Percentiles rank a stretch among this genome's conserved stretches.
Conservation (phyloP, 2,113 vertebrate genomes). For the Sceloporus undulatus region DNA sequence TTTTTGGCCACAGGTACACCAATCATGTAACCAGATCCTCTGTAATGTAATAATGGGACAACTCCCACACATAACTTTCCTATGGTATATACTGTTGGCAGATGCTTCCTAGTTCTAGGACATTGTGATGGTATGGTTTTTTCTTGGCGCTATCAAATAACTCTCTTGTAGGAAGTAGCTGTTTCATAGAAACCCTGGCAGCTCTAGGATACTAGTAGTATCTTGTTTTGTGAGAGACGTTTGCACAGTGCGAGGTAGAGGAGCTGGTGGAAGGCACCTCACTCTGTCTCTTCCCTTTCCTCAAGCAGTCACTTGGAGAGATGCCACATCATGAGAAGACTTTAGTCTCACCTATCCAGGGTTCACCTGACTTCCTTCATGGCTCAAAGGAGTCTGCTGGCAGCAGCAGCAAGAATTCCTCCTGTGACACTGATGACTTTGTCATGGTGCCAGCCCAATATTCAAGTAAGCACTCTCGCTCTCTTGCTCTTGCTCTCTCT, state of each 20-base stretch:
- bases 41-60: not conserved
- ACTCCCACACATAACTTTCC: not conserved
- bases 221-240: slow-evolving; percentile 17
- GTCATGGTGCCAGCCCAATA: slow-evolving; percentile 92
- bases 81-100: not conserved
- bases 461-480: slow-evolving; percentile 79
- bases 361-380: slow-evolving; percentile 81
- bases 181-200: slow-evolving; percentile 43
- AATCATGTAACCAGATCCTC: not conserved
- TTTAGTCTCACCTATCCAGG: slow-evolving; percentile 82
- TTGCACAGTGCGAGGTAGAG: not conserved
- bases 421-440: slow-evolving; percentile 91
- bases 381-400: slow-evolving; percentile 82
- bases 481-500: no score
- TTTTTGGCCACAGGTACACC: no score
- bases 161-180: slow-evolving; percentile 20
- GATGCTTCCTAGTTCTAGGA: accelerated
- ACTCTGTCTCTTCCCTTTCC: slow-evolving; percentile 36
- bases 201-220: slow-evolving; percentile 43
- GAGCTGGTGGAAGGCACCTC: not conserved
- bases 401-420: slow-evolving; percentile 93
- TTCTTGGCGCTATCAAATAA: not conserved
- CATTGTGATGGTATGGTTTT: slow-evolving; percentile 29
- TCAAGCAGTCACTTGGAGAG: slow-evolving; percentile 87
- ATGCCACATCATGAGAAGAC: slow-evolving; percentile 85